Evolutionary conservation across 2,113 vertebrate genomes (phyloP).

Genomic region (Calypte anna): DNA sequence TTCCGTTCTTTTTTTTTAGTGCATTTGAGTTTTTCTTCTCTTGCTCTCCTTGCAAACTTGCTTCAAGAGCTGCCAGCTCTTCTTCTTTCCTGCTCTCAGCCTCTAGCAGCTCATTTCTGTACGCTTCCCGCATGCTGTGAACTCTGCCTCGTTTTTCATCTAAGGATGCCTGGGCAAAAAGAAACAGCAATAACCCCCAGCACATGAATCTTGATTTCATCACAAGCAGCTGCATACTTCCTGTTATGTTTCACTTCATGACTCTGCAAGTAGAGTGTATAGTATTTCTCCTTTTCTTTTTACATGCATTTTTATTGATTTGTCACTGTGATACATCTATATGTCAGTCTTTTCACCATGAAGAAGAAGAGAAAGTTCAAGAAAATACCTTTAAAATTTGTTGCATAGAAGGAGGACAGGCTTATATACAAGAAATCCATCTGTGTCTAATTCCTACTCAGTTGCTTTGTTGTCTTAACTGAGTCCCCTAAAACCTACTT

Average conservation of each 20-base stretch:
- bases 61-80: conserved; percentile 68
- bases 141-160: conserved; percentile 74
- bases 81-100: conserved; percentile 68
- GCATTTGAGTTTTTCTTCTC: conserved; percentile 63
- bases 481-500: neutral
- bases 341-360: neutral
- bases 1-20: conserved; percentile 56
- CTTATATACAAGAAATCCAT: neutral
- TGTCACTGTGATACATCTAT: neutral
- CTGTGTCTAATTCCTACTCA: neutral
- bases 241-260: neutral
- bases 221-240: neutral
- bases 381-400: neutral
- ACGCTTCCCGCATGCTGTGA: conserved; percentile 70
- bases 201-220: neutral
- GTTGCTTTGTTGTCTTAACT: neutral
- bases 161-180: conserved; percentile 71
- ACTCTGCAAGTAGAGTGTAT: neutral
- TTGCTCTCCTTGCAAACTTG: conserved; percentile 18
- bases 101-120: conserved; percentile 74
- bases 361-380: neutral
- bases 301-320: neutral
- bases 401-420: neutral
- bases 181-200: conserved; percentile 1
- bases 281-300: neutral